phyloP scores from a whole-genome alignment of 30 jellyfish, hydroid and myxozoan genomes.

The Aurelia sp. region DNA sequence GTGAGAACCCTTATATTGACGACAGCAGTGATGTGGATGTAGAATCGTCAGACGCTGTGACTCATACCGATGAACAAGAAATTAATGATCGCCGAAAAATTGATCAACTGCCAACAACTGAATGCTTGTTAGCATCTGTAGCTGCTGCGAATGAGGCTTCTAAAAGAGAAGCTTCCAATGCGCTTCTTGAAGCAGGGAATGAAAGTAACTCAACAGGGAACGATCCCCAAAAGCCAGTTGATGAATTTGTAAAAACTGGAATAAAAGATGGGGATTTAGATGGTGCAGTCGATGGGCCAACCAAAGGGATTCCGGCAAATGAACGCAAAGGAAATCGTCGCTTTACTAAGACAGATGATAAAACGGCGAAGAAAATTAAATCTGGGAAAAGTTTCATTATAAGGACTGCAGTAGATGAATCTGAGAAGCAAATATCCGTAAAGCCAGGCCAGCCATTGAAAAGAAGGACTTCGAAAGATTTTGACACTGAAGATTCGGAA shows the following conservation, averaged over 20 bases:
- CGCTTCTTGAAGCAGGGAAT: not conserved
- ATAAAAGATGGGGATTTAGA: not conserved
- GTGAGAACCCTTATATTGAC: not conserved
- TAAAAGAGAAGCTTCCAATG: not conserved
- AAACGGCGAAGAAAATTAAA: conserved; percentile 6
- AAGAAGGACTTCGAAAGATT: conserved; percentile 11
- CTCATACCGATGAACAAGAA: not conserved
- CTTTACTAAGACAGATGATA: conserved; percentile 21
- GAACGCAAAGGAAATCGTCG: conserved; percentile 45
- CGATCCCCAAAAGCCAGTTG: not conserved
- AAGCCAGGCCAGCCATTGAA: conserved; percentile 9
- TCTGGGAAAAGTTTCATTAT: conserved; percentile 67
- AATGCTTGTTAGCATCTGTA: not conserved
- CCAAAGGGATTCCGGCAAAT: not conserved
- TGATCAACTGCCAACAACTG: not conserved
- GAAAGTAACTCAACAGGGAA: not conserved
- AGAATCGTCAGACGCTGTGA: not conserved
- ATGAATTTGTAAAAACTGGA: not conserved
- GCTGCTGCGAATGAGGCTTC: not conserved
- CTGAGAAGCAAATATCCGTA: conserved; percentile 47
- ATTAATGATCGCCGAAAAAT: not conserved
- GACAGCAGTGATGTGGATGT: not conserved
- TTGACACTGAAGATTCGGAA: conserved; percentile 21
- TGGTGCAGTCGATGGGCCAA: not conserved
- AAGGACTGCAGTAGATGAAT: conserved; percentile 51